Percentiles rank a stretch among this genome's conserved stretches.
Evolutionary conservation across 2,888 invertebrate species (phyloP).

Genomic region (Silvanus unidentatus): DNA sequence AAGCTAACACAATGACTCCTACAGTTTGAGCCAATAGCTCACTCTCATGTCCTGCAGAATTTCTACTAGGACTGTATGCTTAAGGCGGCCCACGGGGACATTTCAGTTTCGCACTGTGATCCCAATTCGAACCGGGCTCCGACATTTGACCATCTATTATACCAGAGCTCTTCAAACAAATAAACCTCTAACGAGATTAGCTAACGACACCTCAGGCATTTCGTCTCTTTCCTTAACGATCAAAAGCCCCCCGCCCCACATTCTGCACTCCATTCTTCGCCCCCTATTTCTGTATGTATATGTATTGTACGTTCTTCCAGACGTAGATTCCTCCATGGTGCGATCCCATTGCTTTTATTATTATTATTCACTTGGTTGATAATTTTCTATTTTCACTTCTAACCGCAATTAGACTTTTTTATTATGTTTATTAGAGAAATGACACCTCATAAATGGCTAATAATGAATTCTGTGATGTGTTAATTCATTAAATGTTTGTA

Average conservation of each 20-base stretch:
- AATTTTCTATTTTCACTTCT: no score
- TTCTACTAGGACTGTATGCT: conserved; percentile 34
- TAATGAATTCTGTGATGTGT: no score
- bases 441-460: no score
- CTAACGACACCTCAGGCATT: conserved; percentile 20
- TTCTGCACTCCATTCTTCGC: no score
- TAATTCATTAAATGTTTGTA: no score
- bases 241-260: conserved; percentile 2
- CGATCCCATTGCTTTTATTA: no score
- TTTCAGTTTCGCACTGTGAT: conserved; percentile 42
- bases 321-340: no score
- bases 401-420: no score
- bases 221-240: neutral
- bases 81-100: conserved; percentile 39
- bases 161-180: conserved; percentile 35
- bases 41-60: conserved; percentile 31
- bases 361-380: no score
- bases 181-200: conserved; percentile 31
- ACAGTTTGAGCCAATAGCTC: conserved; percentile 32
- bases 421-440: no score
- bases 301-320: no score
- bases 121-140: conserved; percentile 38
- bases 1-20: conserved; percentile 27
- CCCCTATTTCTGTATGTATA: no score
- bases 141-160: conserved; percentile 43